A percentile compares a stretch with the other conserved stretches of the same genome.
Evolutionary conservation across 1,140 invertebrate genomes (phyloP).

Genomic region (Proales similis): DNA sequence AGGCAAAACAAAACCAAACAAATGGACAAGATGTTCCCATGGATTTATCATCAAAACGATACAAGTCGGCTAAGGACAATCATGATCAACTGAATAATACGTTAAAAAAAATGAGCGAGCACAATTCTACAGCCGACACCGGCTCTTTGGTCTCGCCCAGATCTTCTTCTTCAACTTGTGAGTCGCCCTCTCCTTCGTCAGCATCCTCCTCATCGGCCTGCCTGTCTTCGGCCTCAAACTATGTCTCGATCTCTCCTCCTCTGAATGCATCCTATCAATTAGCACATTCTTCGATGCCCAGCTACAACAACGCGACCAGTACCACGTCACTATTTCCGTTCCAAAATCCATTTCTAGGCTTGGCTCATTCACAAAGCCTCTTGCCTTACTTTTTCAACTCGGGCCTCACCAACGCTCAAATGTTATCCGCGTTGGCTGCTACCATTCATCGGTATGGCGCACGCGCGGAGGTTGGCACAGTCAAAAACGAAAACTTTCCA

Average conservation of each 20-base stretch:
- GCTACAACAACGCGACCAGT: conserved; percentile 5
- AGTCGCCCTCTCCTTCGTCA: conserved; percentile 30
- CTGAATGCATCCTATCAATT: too few relatives aligned
- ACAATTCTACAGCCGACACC: background rate
- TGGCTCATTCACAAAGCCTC: conserved; percentile 1
- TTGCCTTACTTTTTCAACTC: conserved; percentile 19
- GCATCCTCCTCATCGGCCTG: conserved; percentile 2
- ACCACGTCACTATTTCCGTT: background rate
- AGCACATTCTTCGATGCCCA: too few relatives aligned
- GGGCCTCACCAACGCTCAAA: background rate
- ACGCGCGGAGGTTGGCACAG: background rate
- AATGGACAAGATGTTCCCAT: conserved; percentile 21
- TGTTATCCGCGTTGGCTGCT: background rate
- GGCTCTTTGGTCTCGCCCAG: conserved; percentile 3
- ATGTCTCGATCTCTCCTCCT: conserved; percentile 12
- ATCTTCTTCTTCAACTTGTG: conserved; percentile 33
- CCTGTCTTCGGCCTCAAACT: conserved; percentile 7
- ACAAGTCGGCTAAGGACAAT: conserved; percentile 3
- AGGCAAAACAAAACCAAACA: too few relatives aligned
- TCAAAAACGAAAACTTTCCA: background rate
- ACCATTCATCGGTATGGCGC: background rate
- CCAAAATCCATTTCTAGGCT: background rate
- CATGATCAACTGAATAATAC: conserved; percentile 1
- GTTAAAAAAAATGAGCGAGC: too few relatives aligned
- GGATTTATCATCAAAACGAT: conserved; percentile 29